phyloP scores from a whole-genome alignment of 2,113 vertebrate species.

The Greenwoodochromis staneri region DNA sequence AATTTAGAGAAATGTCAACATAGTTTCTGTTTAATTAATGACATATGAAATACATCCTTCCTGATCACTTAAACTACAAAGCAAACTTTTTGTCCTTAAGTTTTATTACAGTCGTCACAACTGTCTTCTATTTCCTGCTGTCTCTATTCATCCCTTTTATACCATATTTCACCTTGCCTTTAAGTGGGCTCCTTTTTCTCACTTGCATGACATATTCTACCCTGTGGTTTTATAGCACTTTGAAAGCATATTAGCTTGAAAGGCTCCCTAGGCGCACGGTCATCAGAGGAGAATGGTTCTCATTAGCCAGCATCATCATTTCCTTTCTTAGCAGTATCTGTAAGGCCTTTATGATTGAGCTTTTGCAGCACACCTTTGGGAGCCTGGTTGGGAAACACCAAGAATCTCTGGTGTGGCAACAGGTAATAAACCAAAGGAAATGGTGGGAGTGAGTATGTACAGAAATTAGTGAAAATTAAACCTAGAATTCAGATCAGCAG shows the following conservation, averaged over 20 bases:
- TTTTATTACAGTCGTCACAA: not conserved
- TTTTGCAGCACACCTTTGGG: constrained; percentile 42
- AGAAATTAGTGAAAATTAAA: constrained; percentile 10
- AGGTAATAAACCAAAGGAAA: constrained; percentile 31
- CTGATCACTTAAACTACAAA: not conserved
- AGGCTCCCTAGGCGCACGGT: constrained; percentile 42
- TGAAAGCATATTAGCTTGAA: constrained; percentile 50
- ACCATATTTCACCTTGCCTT: not conserved
- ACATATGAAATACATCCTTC: not conserved
- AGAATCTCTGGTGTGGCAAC: constrained; percentile 15
- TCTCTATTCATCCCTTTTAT: not conserved
- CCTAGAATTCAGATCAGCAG: not conserved
- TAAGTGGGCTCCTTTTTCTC: not conserved
- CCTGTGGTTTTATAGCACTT: constrained; percentile 49
- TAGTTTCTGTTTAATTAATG: not conserved
- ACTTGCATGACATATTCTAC: constrained; percentile 12
- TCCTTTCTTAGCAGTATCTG: constrained; percentile 47
- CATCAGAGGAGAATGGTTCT: constrained; percentile 56
- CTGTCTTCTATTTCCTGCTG: not conserved
- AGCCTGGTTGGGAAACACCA: constrained; percentile 1
- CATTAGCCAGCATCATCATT: constrained; percentile 62
- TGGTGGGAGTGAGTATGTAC: not conserved
- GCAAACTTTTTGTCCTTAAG: not conserved
- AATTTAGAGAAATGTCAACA: not conserved
- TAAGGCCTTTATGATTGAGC: constrained; percentile 45